Percentiles rank a stretch among this genome's conserved stretches.
These are phyloP conservation scores for Phrynosoma platyrhinos DNA, from an alignment of 2,113 vertebrate genomes.

Conservation along the genomic window DNA sequence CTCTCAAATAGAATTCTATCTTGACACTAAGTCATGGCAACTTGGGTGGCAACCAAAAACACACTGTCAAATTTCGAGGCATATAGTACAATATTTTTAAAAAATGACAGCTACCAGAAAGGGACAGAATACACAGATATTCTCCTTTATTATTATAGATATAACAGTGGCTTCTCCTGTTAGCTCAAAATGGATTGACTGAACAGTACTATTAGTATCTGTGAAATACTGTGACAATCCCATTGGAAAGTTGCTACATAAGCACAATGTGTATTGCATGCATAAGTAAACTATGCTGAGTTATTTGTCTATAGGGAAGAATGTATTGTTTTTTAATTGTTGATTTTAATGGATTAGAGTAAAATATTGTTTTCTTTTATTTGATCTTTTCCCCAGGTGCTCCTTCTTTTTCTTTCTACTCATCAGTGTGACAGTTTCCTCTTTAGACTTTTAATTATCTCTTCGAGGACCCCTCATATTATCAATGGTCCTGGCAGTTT, in stretches of 20 bases:
- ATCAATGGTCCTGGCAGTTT: slow-evolving; percentile 62
- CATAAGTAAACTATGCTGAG: slow-evolving; percentile 42
- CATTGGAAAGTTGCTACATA: slow-evolving; percentile 48
- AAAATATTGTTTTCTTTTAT: slow-evolving; percentile 75
- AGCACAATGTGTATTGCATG: slow-evolving; percentile 36
- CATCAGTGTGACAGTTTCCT: slow-evolving; percentile 69
- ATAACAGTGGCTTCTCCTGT: slow-evolving; percentile 8
- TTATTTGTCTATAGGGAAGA: slow-evolving; percentile 61
- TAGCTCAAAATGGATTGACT: slow-evolving; percentile 48
- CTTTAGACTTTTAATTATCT: slow-evolving; percentile 74
- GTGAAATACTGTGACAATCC: slow-evolving; percentile 24
- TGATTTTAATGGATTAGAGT: slow-evolving; percentile 71
- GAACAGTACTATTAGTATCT: slow-evolving; percentile 36
- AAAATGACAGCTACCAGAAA: no score
- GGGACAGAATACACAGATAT: no score
- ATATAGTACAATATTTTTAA: no score
- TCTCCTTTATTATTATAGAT: background rate
- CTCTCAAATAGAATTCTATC: no score
- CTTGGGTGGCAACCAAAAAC: no score
- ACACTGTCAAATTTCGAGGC: no score
- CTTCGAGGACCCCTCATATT: slow-evolving; percentile 58
- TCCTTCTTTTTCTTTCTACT: slow-evolving; percentile 63
- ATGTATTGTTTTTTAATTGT: slow-evolving; percentile 71
- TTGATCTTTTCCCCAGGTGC: slow-evolving; percentile 70
- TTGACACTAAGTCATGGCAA: no score